Percentiles rank a stretch among this genome's conserved stretches.
These are phyloP conservation scores for Macrosiphum euphorbiae DNA, from an alignment of 2,888 invertebrate species.

Conservation along the genomic window DNA sequence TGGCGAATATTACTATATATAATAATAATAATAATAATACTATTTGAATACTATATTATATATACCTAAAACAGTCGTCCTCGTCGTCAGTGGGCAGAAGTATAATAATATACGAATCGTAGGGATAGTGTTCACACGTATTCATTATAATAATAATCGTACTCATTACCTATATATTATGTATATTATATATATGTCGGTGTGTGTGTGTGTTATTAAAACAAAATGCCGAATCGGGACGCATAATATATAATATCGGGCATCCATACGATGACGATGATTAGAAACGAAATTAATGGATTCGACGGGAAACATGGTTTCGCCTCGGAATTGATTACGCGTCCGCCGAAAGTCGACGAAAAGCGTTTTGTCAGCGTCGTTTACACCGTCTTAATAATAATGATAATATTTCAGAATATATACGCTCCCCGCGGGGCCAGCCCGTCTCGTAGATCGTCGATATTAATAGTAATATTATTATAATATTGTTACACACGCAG, in stretches of 20 bases:
- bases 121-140: neutral
- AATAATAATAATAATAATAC: too few species aligned
- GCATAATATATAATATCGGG: neutral
- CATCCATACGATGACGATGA: neutral
- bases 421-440: neutral
- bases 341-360: slow-evolving; percentile 25
- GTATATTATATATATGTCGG: too few species aligned
- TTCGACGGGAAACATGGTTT: slow-evolving; percentile 12
- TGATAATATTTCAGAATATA: neutral
- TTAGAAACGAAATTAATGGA: slow-evolving; percentile 1
- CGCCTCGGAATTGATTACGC: neutral
- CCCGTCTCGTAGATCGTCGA: slow-evolving; percentile 6
- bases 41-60: neutral
- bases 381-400: slow-evolving; percentile 43
- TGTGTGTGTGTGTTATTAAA: neutral
- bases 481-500: neutral
- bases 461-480: slow-evolving; percentile 9
- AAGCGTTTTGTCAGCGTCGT: slow-evolving; percentile 50
- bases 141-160: neutral
- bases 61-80: neutral
- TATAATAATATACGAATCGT: neutral
- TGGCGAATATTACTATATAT: too few species aligned
- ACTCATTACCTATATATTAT: neutral
- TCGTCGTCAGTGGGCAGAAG: neutral
- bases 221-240: slow-evolving; percentile 21